Evolutionary conservation across 2,797 vertebrate species (phyloP), one percentile per base, ranked within the genome.

Genomic region (Menidia menidia): DNA sequence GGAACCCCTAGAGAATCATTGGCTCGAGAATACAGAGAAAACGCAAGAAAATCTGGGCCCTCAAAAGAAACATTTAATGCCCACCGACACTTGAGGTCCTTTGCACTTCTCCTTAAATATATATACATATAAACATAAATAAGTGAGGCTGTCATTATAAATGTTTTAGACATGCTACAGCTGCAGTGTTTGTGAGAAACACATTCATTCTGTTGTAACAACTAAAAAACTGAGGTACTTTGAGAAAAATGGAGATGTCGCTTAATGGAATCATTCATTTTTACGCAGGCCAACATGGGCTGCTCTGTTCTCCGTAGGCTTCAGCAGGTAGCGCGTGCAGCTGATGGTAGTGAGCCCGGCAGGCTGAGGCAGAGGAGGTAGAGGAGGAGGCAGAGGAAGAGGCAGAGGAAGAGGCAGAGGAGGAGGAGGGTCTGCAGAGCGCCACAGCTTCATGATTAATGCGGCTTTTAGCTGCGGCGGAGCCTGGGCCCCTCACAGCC

Each of bases 391-490:
- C 62, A 50, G 61, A 35, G 57, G 45, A 19, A 70, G 62, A 68
- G 61, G 80, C 70, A 83, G 33, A 68, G 68, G 62, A 83, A 31
- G 79, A 61, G 83, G 64, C 62, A 50, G 61, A 35, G 57, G 45
- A 19, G 68, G 62, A 83, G 33, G 79, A 61, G 83, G 64, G 85
- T 84, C 82, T 90, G 87, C 87, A 86, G 84, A 85, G 86, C 73
- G 64, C 71, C 84, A 71, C 75, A 51, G 83, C 84, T 80, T 85
- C 70, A 86, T 92, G 90, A 92, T 93, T 86, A 92, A 92, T 92
- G 92, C 92, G 83, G 89, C 87, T 90, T 89, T 92, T 90, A 91
- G 89, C 90, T 91, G 90, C 90, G 90, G 92, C 78, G 74, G 69
- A 89, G 77, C 69, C 85, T 60, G 75, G 68, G 52, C 74, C 85